phyloP scores from a whole-genome alignment of 2,113 vertebrate genomes.

The Holacanthus passer region DNA sequence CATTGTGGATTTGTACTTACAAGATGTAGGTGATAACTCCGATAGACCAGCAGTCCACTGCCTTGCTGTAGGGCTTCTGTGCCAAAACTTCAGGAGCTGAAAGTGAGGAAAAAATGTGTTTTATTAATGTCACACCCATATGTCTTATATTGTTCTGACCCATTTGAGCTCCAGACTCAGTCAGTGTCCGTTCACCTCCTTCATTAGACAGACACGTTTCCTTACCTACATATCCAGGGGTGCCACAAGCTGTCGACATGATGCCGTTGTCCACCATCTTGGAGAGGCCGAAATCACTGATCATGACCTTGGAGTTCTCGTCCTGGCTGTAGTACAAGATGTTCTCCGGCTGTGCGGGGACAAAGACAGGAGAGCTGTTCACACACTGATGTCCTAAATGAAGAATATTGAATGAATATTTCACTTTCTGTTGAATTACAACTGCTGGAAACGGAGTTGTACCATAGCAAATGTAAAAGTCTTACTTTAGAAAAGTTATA shows the following conservation, averaged over 20 bases:
- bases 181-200: background rate
- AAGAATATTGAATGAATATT: too few species aligned
- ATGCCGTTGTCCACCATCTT: slow-evolving; percentile 94
- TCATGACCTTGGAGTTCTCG: slow-evolving; percentile 97
- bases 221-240: slow-evolving; percentile 96
- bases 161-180: too few species aligned
- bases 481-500: background rate
- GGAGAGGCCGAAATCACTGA: slow-evolving; percentile 96
- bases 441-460: background rate
- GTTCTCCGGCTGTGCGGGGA: slow-evolving; percentile 91
- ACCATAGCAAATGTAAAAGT: background rate
- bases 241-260: slow-evolving; percentile 98
- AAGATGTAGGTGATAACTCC: slow-evolving; percentile 98
- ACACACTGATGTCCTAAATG: slow-evolving; percentile 1
- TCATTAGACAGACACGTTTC: background rate
- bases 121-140: background rate
- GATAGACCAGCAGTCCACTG: slow-evolving; percentile 99
- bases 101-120: background rate
- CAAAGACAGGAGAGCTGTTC: slow-evolving; percentile 20
- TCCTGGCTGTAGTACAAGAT: slow-evolving; percentile 93
- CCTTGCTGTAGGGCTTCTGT: slow-evolving; percentile 98
- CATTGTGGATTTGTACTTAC: slow-evolving; percentile 84
- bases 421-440: background rate
- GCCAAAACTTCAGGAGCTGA: slow-evolving; percentile 95
- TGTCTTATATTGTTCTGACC: background rate